phyloP scores from a whole-genome alignment of 2,113 vertebrate species.

The Aptenodytes patagonicus region DNA sequence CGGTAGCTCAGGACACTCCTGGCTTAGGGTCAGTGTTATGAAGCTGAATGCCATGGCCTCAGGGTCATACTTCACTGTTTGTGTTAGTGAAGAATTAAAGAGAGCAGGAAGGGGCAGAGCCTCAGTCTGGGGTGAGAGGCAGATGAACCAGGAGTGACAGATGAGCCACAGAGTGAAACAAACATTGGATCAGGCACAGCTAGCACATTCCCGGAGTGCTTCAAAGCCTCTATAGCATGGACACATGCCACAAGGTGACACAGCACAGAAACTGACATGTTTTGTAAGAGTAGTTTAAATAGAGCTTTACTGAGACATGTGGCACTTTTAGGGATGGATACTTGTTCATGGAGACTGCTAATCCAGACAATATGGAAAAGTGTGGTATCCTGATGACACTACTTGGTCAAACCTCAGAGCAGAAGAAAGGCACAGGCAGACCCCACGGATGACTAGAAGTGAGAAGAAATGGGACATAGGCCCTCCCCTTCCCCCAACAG shows the following conservation, averaged over 20 bases:
- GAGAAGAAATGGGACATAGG: not conserved
- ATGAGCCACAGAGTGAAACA: not conserved
- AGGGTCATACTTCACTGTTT: not conserved
- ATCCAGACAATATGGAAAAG: not conserved
- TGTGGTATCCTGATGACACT: not conserved
- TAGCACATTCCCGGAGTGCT: not conserved
- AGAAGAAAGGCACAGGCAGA: not conserved
- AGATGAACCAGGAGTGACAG: not conserved
- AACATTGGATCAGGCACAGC: not conserved
- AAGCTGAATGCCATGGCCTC: not conserved
- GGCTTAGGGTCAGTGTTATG: not conserved
- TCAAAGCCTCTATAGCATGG: not conserved
- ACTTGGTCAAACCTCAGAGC: not conserved
- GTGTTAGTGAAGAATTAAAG: not conserved
- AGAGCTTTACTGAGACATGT: not conserved
- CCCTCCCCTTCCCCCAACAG: not conserved
- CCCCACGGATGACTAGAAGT: not conserved
- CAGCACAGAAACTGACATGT: not conserved
- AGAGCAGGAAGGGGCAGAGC: not conserved
- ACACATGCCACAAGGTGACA: not conserved
- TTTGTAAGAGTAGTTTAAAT: not conserved
- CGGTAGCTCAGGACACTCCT: not conserved
- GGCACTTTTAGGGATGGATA: not conserved
- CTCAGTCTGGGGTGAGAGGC: not conserved
- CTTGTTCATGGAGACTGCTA: not conserved